Evolutionary conservation across 2,113 vertebrate species (phyloP).

Genomic region (Hipposideros armiger): DNA sequence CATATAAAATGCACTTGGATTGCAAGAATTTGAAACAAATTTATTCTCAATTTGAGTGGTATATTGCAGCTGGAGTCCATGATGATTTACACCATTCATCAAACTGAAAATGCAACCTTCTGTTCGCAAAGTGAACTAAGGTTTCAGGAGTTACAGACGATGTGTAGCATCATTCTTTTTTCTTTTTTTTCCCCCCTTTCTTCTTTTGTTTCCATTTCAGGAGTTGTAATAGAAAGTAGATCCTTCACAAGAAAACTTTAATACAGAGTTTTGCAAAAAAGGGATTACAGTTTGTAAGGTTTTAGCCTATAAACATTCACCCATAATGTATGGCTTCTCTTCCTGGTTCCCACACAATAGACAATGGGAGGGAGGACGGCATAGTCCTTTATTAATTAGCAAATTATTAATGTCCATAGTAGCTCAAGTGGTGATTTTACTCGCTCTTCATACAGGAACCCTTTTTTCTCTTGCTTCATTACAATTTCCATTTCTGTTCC

Average conservation of each 20-base stretch:
- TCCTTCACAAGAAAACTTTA: constrained; percentile 77
- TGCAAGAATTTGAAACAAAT: constrained; percentile 47
- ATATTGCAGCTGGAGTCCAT: neutral
- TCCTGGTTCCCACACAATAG: constrained; percentile 79
- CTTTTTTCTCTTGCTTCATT: constrained; percentile 43
- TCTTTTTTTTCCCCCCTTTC: neutral
- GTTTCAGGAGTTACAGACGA: constrained; percentile 70
- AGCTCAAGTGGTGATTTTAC: constrained; percentile 67
- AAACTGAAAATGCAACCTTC: constrained; percentile 65
- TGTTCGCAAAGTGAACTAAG: constrained; percentile 68
- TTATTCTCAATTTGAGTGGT: constrained; percentile 36
- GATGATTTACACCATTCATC: constrained; percentile 55
- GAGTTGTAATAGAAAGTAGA: constrained; percentile 69
- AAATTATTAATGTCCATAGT: constrained; percentile 79
- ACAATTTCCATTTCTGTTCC: constrained; percentile 26
- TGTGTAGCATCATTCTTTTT: neutral
- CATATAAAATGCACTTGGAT: constrained; percentile 2
- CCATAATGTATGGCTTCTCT: constrained; percentile 82
- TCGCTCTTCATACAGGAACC: constrained; percentile 68
- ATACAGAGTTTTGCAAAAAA: constrained; percentile 78
- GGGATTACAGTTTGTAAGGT: constrained; percentile 72
- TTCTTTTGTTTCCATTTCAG: constrained; percentile 69
- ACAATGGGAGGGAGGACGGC: rapidly evolving
- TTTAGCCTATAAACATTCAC: constrained; percentile 79
- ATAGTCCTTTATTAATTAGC: constrained; percentile 85